A percentile compares a stretch with the other conserved stretches of the same genome.
Evolutionary conservation across 2,888 invertebrate genomes (phyloP).

Genomic region (Camptogramma bilineatum): DNA sequence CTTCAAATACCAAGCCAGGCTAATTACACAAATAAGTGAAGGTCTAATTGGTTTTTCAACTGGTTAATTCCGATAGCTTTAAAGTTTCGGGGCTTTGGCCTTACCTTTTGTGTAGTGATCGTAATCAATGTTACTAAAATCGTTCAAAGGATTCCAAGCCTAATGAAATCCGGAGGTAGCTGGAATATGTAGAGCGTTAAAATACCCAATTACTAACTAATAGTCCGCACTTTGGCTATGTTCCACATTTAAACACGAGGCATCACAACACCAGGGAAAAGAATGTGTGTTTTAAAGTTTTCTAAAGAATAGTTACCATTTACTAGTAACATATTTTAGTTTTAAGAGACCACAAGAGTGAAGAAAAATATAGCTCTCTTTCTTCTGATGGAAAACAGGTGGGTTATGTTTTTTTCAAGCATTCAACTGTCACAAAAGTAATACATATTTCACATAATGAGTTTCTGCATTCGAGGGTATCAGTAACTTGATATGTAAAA

Average conservation of each 20-base stretch:
- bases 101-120: constrained; percentile 21
- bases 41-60: constrained; percentile 32
- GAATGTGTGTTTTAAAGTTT: no score
- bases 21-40: constrained; percentile 31
- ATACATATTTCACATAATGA: no score
- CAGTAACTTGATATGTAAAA: no score
- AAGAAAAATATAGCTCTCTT: no score
- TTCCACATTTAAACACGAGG: neutral
- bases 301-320: no score
- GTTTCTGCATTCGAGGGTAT: no score
- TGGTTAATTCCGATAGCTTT: constrained; percentile 28
- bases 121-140: constrained; percentile 21
- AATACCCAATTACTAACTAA: constrained; percentile 3
- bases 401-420: no score
- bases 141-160: constrained; percentile 3
- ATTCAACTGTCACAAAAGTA: no score
- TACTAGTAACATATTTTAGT: no score
- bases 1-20: constrained; percentile 11
- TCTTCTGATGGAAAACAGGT: no score
- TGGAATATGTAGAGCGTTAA: neutral
- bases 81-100: constrained; percentile 24
- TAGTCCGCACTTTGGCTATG: constrained; percentile 1
- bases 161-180: constrained; percentile 8
- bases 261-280: neutral
- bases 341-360: no score